These are phyloP conservation scores for Bryconaethiops microstoma DNA, from an alignment of 2,797 vertebrate genomes.

Conservation along the genomic window DNA sequence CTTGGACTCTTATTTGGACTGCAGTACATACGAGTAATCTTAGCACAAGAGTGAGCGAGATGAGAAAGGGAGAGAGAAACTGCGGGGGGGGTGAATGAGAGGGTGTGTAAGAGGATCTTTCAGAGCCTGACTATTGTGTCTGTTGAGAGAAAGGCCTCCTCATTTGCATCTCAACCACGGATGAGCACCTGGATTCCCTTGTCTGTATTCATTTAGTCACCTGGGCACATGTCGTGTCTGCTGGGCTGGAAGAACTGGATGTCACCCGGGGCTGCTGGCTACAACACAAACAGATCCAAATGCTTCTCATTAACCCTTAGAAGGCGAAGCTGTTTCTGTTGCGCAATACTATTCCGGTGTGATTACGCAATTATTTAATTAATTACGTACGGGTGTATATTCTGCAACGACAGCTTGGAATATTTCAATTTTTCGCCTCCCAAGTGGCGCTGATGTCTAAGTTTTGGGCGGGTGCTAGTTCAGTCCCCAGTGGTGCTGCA, in stretches of 20 bases:
- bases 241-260: neutral
- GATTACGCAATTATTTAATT: neutral
- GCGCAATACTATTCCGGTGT: neutral
- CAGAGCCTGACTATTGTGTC: constrained; percentile 33
- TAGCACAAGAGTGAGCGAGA: neutral
- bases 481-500: too few relatives aligned
- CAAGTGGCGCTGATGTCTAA: too few relatives aligned
- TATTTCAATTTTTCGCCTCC: neutral
- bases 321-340: neutral
- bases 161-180: constrained; percentile 41
- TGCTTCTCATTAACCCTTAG: neutral
- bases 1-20: neutral
- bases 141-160: constrained; percentile 27
- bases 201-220: constrained; percentile 33
- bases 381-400: too few relatives aligned
- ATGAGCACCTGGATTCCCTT: constrained; percentile 23
- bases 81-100: neutral
- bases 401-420: neutral
- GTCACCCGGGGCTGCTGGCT: neutral
- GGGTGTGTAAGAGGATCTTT: constrained; percentile 33
- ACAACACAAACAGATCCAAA: neutral
- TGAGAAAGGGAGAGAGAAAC: neutral
- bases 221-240: constrained; percentile 5
- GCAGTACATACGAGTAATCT: neutral
- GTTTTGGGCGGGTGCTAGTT: too few relatives aligned